Conservation (phyloP, 2,888 invertebrate species). For the Conistra vaccinii region DNA sequence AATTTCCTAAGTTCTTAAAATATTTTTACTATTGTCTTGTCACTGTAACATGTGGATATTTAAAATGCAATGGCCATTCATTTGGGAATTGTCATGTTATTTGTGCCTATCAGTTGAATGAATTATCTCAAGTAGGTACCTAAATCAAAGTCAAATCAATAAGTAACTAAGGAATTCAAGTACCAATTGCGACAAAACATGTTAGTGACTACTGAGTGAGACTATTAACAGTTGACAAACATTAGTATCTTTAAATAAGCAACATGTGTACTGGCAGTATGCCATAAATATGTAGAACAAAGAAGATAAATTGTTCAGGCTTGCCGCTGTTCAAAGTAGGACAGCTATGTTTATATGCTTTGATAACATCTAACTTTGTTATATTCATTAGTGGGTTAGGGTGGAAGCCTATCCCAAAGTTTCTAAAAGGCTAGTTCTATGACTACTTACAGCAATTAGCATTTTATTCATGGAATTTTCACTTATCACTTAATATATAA, state of each 20-base stretch:
- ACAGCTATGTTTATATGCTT: background rate
- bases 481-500: no score
- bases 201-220: background rate
- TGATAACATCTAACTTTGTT: background rate
- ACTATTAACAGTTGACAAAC: conserved; percentile 22
- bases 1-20: background rate
- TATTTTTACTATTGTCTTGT: background rate
- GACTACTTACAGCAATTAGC: no score
- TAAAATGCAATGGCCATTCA: background rate
- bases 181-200: background rate
- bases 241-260: conserved; percentile 41
- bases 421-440: background rate
- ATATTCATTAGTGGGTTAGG: background rate
- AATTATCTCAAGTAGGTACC: background rate
- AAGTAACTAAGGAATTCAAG: background rate
- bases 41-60: background rate
- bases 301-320: conserved; percentile 2
- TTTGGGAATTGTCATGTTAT: background rate
- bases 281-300: conserved; percentile 50
- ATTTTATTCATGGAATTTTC: no score
- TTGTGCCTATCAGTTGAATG: background rate
- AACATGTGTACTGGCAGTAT: conserved; percentile 44
- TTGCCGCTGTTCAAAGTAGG: background rate
- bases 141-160: background rate
- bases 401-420: background rate